Conservation (phyloP, 2,797 vertebrate species). For the Valencia hispanica region DNA sequence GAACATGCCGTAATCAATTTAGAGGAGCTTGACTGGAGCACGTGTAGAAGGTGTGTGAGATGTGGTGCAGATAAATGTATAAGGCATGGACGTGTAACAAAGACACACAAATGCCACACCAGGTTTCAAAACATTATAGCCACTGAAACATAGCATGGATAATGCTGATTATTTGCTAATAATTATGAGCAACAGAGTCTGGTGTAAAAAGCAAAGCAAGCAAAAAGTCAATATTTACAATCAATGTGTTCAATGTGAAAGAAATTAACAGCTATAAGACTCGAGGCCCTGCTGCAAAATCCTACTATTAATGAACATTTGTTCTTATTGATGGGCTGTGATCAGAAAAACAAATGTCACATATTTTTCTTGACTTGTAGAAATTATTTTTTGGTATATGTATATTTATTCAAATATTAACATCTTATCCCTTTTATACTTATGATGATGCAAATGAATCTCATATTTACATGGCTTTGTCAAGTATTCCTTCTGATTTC, state of each 20-base stretch:
- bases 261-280: neutral
- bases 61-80: neutral
- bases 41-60: neutral
- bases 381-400: neutral
- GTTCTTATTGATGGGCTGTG: conserved; percentile 12
- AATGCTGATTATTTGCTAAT: neutral
- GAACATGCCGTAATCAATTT: conserved; percentile 8
- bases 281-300: neutral
- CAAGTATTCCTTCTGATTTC: neutral
- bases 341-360: conserved; percentile 6
- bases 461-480: neutral
- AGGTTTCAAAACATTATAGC: neutral
- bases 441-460: conserved; percentile 8
- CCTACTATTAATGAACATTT: neutral
- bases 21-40: conserved; percentile 16
- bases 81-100: neutral
- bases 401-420: conserved; percentile 6
- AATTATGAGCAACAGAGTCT: neutral
- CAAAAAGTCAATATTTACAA: neutral
- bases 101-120: neutral
- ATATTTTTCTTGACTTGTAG: neutral
- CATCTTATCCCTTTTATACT: neutral
- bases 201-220: neutral
- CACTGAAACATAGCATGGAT: neutral
- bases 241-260: neutral